Evolutionary conservation across 2,797 vertebrate genomes (phyloP).

Genomic region (Peromyscus aztecus): DNA sequence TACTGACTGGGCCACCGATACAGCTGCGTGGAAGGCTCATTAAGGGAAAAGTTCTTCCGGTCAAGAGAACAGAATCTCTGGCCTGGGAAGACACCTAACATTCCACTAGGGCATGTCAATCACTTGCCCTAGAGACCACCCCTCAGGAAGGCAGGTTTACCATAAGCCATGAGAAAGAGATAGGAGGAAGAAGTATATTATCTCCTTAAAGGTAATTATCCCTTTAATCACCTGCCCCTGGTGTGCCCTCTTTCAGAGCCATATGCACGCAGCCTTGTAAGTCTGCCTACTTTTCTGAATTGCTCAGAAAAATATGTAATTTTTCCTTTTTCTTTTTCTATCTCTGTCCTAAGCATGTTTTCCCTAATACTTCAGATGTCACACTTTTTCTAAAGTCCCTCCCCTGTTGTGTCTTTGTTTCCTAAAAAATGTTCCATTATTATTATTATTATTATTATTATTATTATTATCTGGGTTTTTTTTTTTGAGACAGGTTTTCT

Average conservation of each 20-base stretch:
- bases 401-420: not conserved
- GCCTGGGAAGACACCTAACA: not conserved
- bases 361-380: not conserved
- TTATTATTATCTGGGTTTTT: not conserved
- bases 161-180: not conserved
- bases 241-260: not conserved
- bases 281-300: not conserved
- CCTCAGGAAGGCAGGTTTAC: not conserved
- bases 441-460: not conserved
- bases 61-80: not conserved
- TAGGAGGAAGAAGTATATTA: not conserved
- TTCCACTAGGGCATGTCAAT: not conserved
- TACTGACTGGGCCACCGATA: not conserved
- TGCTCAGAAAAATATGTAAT: not conserved
- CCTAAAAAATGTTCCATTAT: not conserved
- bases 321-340: not conserved
- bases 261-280: not conserved
- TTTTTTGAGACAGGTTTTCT: not conserved
- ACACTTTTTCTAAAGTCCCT: too few species aligned
- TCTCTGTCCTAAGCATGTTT: not conserved
- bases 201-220: not conserved
- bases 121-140: not conserved
- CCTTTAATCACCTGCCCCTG: not conserved
- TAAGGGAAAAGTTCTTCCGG: not conserved
- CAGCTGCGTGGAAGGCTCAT: not conserved